Evolutionary conservation across 1,140 invertebrate genomes (phyloP).

Genomic region (Portunus trituberculatus): DNA sequence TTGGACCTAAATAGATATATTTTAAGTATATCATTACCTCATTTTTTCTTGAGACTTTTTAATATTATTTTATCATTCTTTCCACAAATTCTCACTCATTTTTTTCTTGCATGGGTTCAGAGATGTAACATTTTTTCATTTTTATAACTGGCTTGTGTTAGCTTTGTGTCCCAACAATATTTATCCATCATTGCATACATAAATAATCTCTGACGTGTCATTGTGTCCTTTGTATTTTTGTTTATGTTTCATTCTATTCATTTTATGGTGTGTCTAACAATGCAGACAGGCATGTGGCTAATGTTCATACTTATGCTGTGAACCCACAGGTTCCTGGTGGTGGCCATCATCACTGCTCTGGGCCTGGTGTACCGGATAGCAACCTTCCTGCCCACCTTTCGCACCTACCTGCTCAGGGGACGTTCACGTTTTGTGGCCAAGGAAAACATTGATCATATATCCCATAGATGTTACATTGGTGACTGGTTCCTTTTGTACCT

Average conservation of each 20-base stretch:
- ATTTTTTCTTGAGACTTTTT: too few species aligned
- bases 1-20: not conserved
- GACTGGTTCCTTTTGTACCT: slow-evolving; percentile 80
- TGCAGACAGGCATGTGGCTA: not conserved
- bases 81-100: too few species aligned
- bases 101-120: too few species aligned
- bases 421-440: slow-evolving; percentile 69
- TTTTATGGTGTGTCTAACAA: not conserved
- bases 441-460: slow-evolving; percentile 70
- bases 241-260: not conserved
- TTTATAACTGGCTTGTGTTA: not conserved
- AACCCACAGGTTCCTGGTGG: slow-evolving; percentile 79
- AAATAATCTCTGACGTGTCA: not conserved
- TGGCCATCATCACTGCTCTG: slow-evolving; percentile 78
- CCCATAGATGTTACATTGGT: slow-evolving; percentile 76
- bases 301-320: not conserved
- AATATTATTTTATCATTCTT: too few species aligned
- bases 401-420: slow-evolving; percentile 77
- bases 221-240: not conserved
- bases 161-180: not conserved
- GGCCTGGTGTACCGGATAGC: slow-evolving; percentile 79
- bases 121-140: too few species aligned
- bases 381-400: slow-evolving; percentile 77
- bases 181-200: not conserved
- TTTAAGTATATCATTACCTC: not conserved